These are phyloP conservation scores for Vesta saturnalis DNA, from an alignment of 2,888 invertebrate genomes.

Conservation along the genomic window DNA sequence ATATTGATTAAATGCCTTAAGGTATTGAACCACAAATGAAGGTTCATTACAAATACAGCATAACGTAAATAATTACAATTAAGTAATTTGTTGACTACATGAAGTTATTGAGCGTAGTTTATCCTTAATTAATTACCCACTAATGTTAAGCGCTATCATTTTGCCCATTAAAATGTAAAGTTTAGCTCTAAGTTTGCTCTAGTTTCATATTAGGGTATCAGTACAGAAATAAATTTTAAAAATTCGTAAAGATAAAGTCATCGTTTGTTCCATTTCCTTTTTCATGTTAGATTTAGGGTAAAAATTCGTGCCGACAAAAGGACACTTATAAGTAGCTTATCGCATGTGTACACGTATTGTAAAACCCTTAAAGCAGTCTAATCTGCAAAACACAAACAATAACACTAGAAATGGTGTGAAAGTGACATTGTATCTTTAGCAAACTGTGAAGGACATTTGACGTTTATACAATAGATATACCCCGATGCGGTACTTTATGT, in stretches of 20 bases:
- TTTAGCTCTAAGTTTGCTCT: not conserved
- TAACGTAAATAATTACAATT: not conserved
- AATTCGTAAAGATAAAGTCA: not conserved
- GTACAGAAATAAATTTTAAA: not conserved
- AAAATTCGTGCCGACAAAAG: conserved; percentile 30
- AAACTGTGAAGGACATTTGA: conserved; percentile 60
- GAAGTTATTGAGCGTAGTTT: not conserved
- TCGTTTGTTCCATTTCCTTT: not conserved
- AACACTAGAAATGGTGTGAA: conserved; percentile 59
- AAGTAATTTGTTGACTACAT: not conserved
- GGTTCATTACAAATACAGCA: not conserved
- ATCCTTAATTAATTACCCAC: not conserved
- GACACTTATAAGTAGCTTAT: conserved; percentile 21
- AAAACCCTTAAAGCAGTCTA: conserved; percentile 44
- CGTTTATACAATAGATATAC: conserved; percentile 55
- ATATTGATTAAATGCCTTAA: too few species aligned
- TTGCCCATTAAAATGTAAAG: not conserved
- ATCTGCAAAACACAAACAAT: conserved; percentile 60
- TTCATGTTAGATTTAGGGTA: conserved; percentile 20
- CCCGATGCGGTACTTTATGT: conserved; percentile 61
- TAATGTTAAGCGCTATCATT: not conserved
- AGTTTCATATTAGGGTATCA: not conserved
- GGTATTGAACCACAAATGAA: not conserved
- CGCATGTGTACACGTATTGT: conserved; percentile 29
- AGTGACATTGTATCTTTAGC: conserved; percentile 61